These are phyloP conservation scores for Scaptodrosophila lebanonensis DNA, from an alignment of 1,140 invertebrate species.

Conservation along the genomic window DNA sequence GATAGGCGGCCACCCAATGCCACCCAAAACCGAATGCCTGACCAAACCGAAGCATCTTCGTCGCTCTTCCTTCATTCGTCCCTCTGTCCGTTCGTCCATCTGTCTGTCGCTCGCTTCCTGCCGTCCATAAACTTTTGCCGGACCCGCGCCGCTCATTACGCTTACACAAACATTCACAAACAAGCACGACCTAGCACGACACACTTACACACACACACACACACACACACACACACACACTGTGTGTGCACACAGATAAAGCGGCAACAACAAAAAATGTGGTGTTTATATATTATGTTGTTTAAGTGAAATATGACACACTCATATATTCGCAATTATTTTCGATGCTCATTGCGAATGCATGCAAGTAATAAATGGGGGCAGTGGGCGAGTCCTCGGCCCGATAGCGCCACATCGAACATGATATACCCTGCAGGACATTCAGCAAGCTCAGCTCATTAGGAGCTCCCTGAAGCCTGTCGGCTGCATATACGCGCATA, in stretches of 20 bases:
- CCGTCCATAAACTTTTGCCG: slow-evolving; percentile 57
- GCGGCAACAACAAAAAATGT: slow-evolving; percentile 20
- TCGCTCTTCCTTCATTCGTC: not conserved
- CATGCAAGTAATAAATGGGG: slow-evolving; percentile 1
- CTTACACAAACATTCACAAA: not conserved
- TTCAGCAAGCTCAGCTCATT: too few species aligned
- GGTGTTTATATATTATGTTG: slow-evolving; percentile 43
- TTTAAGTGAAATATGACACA: slow-evolving; percentile 70
- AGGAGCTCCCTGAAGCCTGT: too few species aligned
- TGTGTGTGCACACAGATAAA: not conserved
- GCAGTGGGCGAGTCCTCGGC: too few species aligned
- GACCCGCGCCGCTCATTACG: slow-evolving; percentile 29
- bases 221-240: not conserved
- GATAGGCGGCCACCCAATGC: not conserved
- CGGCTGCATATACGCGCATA: too few species aligned
- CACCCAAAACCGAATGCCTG: slow-evolving; percentile 18
- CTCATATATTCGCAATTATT: slow-evolving; percentile 70
- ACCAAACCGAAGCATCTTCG: slow-evolving; percentile 13
- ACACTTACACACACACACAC: slow-evolving; percentile 3
- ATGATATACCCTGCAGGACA: too few species aligned
- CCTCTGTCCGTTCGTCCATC: not conserved
- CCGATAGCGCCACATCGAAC: too few species aligned
- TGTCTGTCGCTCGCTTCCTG: slow-evolving; percentile 41
- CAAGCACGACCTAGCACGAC: slow-evolving; percentile 37
- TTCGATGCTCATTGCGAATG: slow-evolving; percentile 59